A percentile compares a stretch with the other conserved stretches of the same genome.
Conservation (phyloP, 2,888 invertebrate genomes). For the Theretra japonica region DNA sequence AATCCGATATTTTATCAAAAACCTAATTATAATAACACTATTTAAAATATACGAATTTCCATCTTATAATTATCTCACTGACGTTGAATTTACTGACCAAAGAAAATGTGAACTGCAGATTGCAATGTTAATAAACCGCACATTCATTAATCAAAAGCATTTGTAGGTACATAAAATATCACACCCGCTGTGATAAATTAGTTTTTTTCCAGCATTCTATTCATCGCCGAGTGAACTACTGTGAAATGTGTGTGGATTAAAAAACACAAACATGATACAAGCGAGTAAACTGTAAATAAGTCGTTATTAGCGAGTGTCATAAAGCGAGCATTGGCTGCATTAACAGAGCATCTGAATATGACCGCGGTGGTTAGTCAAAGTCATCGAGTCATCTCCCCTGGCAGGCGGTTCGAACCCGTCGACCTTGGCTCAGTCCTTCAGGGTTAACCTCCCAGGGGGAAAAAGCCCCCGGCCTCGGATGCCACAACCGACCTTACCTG, state of each 20-base stretch:
- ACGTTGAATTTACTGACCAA: background rate
- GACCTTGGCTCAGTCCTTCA: constrained; percentile 70
- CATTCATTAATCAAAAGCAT: background rate
- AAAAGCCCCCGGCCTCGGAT: constrained; percentile 67
- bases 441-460: constrained; percentile 72
- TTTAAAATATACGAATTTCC: background rate
- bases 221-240: background rate
- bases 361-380: constrained; percentile 71
- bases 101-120: background rate
- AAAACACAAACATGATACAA: constrained; percentile 18
- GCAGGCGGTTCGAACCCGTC: constrained; percentile 68
- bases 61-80: background rate
- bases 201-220: background rate
- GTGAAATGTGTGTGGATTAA: constrained; percentile 1
- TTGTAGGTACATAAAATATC: background rate
- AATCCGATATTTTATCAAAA: background rate
- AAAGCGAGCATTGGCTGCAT: constrained; percentile 68
- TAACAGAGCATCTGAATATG: constrained; percentile 53
- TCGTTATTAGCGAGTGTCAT: constrained; percentile 44
- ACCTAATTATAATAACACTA: background rate
- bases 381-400: constrained; percentile 72
- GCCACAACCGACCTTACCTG: constrained; percentile 65
- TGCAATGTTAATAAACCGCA: background rate
- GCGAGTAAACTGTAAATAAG: constrained; percentile 26
- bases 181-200: constrained; percentile 9